These are phyloP conservation scores for Dasyurus viverrinus DNA, from an alignment of 2,113 vertebrate genomes.

Conservation along the genomic window DNA sequence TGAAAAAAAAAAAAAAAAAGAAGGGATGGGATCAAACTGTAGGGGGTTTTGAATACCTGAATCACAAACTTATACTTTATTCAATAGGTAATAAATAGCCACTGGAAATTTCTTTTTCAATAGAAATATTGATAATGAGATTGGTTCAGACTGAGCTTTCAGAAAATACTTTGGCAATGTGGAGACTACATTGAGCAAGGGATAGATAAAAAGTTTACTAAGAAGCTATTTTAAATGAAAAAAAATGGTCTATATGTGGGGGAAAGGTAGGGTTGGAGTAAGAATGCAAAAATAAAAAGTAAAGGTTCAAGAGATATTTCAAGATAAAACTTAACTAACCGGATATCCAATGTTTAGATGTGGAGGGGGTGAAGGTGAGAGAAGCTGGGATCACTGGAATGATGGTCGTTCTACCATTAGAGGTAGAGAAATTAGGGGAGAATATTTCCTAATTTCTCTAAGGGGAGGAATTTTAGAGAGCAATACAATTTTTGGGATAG, in stretches of 20 bases:
- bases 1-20: background rate
- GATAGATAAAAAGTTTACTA: background rate
- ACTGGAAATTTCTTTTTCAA: background rate
- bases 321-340: background rate
- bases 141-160: background rate
- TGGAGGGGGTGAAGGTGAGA: background rate
- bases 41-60: background rate
- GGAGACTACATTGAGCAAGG: background rate
- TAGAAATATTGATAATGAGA: background rate
- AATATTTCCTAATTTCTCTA: too few species aligned
- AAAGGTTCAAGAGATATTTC: background rate
- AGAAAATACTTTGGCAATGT: background rate
- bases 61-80: background rate
- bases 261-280: background rate
- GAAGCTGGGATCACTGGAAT: background rate
- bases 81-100: background rate
- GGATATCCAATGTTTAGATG: background rate
- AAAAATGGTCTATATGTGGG: background rate
- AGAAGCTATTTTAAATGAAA: background rate
- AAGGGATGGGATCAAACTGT: background rate
- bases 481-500: background rate
- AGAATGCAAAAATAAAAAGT: background rate
- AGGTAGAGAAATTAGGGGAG: background rate
- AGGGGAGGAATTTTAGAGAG: background rate
- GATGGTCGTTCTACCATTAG: background rate